Evolutionary conservation across 2,797 vertebrate genomes (phyloP), one percentile per base, ranked within the genome.

Genomic region (Serranus cabrilla): DNA sequence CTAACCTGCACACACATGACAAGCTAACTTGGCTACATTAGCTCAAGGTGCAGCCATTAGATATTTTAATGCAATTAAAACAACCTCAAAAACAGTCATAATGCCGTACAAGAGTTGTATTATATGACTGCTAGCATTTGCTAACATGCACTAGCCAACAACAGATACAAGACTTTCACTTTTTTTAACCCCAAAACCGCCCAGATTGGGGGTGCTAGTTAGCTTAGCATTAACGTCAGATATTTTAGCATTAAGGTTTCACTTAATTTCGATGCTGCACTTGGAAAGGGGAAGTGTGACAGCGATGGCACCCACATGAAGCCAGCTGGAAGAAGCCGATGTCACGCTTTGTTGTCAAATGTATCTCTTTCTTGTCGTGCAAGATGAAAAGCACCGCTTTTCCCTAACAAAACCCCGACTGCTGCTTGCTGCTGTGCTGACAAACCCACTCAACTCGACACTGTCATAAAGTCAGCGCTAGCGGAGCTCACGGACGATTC

Each of bases 1-100:
- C 62, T 25, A 88, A 90, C 84, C 87, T 92, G 88, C 74, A 78
- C 67, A 87, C 88, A 92, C 87, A 92, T 82, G 86, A 89, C 81
- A 76, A 82, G 93, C 92, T 93, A 94, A 89, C 84, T 79, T 72
- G 73, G 91, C 90, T 89, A 91, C 84, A 82, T 90, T 94, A 93
- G 92, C 89, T 84, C 49, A 78, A 81, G 52, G 65, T 82, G 83
- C 84, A 86, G 60, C 70, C 46, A 61, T 71, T 66, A 37, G 1
- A 74, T 7, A 52, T 74, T 65, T 72, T 40, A 58, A 47, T 65
- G 25, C 61, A 73, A 73, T 21, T 49, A 46, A 51, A n/a, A 56
- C 6, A 20, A 11, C 54, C 21, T 34, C 0, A 18, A 76, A 4
- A 71, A 59, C 57, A 75, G 20, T 1, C 49, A 21, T 9, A 70